phyloP scores from a whole-genome alignment of 1,140 invertebrate genomes.

The Procambarus virginalis region DNA sequence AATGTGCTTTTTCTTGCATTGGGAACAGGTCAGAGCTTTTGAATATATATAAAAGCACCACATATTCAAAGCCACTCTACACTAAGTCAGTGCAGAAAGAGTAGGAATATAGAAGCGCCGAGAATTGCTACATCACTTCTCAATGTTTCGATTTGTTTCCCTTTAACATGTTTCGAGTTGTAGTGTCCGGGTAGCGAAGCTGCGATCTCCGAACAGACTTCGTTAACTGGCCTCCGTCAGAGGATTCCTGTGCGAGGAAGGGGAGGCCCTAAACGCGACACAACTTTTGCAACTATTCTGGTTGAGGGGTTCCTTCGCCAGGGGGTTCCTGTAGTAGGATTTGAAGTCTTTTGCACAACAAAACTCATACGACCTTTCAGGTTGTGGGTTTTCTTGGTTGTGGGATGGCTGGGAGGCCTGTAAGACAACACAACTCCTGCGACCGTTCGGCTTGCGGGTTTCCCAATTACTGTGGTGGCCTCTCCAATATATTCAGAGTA shows the following conservation, averaged over 20 bases:
- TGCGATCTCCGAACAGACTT: neutral
- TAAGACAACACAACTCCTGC: neutral
- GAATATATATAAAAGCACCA: conserved; percentile 22
- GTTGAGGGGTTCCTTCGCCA: no score
- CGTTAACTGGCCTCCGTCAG: conserved; percentile 23
- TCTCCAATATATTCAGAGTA: conserved; percentile 3
- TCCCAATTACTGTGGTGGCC: conserved; percentile 13
- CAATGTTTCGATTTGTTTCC: no score
- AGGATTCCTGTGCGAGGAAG: neutral
- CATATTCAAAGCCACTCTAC: neutral
- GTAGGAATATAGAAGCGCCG: no score
- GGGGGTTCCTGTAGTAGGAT: no score
- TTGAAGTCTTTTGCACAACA: no score
- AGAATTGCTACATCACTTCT: no score
- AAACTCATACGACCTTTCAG: no score
- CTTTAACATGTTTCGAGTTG: neutral
- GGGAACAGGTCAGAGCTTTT: neutral
- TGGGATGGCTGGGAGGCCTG: no score
- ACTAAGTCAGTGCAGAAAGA: neutral
- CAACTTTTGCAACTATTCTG: neutral
- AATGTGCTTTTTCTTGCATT: conserved; percentile 14
- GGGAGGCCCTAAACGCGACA: neutral
- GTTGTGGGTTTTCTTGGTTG: no score
- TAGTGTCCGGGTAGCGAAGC: no score
- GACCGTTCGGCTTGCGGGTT: conserved; percentile 15